These are phyloP conservation scores for Bradynema listronoti DNA, from an alignment of 1,140 invertebrate species.

Conservation along the genomic window DNA sequence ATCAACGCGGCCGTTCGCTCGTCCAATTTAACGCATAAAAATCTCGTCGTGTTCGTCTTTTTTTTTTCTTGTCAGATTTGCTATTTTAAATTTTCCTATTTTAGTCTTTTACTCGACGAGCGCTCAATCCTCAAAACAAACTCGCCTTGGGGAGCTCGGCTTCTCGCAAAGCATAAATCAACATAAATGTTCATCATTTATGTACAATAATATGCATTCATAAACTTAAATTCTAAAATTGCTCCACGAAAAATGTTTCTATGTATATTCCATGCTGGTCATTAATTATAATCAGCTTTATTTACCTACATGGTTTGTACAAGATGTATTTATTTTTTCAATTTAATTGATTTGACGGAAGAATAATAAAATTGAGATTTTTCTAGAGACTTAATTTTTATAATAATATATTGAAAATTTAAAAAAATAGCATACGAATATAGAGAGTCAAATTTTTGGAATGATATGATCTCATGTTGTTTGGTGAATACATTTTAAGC, in stretches of 20 bases:
- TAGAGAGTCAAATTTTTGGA: neutral
- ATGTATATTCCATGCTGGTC: neutral
- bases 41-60: slow-evolving; percentile 22
- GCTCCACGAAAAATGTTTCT: neutral
- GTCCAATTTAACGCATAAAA: slow-evolving; percentile 28
- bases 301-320: neutral
- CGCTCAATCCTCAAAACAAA: slow-evolving; percentile 18
- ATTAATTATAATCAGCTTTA: neutral
- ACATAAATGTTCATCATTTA: slow-evolving; percentile 4
- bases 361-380: neutral
- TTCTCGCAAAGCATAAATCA: slow-evolving; percentile 22
- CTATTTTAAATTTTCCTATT: slow-evolving; percentile 9
- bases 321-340: slow-evolving; percentile 1
- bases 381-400: neutral
- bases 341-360: neutral
- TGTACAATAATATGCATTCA: neutral
- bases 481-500: no score
- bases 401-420: neutral
- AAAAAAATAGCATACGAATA: neutral
- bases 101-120: slow-evolving; percentile 34
- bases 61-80: slow-evolving; percentile 14
- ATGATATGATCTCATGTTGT: no score
- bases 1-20: slow-evolving; percentile 60
- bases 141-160: slow-evolving; percentile 30
- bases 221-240: neutral